Evolutionary conservation across 1,140 invertebrate species (phyloP).

Genomic region (Calliopsis andreniformis): DNA sequence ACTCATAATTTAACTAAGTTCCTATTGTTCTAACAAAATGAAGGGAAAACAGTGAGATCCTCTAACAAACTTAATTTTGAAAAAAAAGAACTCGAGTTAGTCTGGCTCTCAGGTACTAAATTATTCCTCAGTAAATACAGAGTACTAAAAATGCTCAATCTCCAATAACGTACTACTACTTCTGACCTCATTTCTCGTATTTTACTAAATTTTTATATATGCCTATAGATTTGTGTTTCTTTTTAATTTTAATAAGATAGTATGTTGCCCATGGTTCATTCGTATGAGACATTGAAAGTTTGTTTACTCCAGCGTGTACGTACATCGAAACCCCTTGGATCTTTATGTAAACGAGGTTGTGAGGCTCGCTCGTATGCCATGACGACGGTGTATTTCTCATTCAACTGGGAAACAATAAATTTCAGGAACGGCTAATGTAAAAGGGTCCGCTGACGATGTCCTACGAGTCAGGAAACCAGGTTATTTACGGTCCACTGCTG

Average conservation of each 20-base stretch:
- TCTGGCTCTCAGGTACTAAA: too few species aligned
- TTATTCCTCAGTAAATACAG: too few species aligned
- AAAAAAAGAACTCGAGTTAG: too few species aligned
- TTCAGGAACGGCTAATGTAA: slow-evolving; percentile 38
- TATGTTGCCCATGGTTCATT: slow-evolving; percentile 5
- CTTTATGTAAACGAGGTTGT: slow-evolving; percentile 39
- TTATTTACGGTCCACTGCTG: slow-evolving; percentile 61
- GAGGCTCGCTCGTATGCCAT: slow-evolving; percentile 19
- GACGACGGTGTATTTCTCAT: slow-evolving; percentile 60
- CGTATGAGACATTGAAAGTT: slow-evolving; percentile 17
- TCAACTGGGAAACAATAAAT: slow-evolving; percentile 66
- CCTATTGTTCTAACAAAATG: too few species aligned
- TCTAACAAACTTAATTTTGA: too few species aligned
- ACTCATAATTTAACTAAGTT: too few species aligned
- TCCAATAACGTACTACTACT: too few species aligned
- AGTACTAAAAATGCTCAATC: too few species aligned
- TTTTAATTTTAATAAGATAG: slow-evolving; percentile 6
- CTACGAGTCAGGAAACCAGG: slow-evolving; percentile 44
- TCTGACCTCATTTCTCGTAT: too few species aligned
- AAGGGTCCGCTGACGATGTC: slow-evolving; percentile 28
- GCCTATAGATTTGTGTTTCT: neutral
- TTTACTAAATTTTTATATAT: too few species aligned
- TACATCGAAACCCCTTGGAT: slow-evolving; percentile 34
- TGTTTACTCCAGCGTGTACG: slow-evolving; percentile 10
- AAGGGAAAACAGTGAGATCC: too few species aligned